Conservation (phyloP, 2,113 vertebrate species). For the Odocoileus virginianus region DNA sequence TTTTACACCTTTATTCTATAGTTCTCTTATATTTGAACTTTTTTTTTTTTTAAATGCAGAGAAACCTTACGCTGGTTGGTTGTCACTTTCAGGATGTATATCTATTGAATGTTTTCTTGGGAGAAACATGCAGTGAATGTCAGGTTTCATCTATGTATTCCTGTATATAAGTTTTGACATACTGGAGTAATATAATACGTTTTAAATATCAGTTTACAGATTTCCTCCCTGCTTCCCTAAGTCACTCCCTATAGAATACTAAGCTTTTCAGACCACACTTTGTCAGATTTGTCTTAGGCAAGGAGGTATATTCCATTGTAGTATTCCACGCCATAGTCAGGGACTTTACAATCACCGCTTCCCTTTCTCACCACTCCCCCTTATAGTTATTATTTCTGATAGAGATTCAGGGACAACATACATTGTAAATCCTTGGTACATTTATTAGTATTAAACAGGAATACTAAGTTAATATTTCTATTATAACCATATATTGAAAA, state of each 20-base stretch:
- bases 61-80: not conserved
- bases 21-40: not conserved
- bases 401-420: not conserved
- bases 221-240: not conserved
- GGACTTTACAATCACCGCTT: fast-evolving
- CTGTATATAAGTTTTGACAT: not conserved
- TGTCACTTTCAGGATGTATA: not conserved
- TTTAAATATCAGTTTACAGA: not conserved
- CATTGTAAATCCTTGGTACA: not conserved
- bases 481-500: not conserved
- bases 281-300: not conserved
- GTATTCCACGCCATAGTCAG: fast-evolving
- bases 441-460: not conserved
- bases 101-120: not conserved
- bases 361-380: not conserved
- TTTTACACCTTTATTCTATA: not conserved
- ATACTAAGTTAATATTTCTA: not conserved
- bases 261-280: not conserved
- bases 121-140: not conserved
- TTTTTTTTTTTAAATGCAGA: not conserved
- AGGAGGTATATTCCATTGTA: not conserved
- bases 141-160: not conserved
- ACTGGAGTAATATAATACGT: not conserved
- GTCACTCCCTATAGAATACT: not conserved
- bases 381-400: not conserved